phyloP scores from a whole-genome alignment of 2,888 invertebrate genomes.

The Norana najaformis region DNA sequence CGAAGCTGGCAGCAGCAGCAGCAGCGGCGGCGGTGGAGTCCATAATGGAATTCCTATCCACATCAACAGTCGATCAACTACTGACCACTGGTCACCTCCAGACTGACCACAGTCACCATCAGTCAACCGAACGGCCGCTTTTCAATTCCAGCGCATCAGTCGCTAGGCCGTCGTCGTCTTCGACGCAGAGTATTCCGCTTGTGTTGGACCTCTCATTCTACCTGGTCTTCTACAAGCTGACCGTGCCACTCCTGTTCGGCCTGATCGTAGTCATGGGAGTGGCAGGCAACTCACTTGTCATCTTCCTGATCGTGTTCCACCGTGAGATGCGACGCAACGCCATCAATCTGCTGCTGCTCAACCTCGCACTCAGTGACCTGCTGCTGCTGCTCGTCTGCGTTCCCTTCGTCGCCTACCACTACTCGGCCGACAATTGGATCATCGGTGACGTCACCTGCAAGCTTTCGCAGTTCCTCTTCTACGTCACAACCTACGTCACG shows the following conservation, averaged over 20 bases:
- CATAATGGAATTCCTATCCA: not conserved
- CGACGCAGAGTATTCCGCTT: not conserved
- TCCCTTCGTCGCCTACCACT: conserved; percentile 7
- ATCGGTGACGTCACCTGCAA: conserved; percentile 13
- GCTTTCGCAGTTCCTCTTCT: conserved; percentile 2
- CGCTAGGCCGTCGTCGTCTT: not conserved
- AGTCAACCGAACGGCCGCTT: not conserved
- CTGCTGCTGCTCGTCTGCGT: not conserved
- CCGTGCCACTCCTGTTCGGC: not conserved
- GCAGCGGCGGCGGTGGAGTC: not conserved
- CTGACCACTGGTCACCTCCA: not conserved
- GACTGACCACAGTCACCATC: not conserved
- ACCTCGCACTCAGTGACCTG: not conserved
- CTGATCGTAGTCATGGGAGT: not conserved
- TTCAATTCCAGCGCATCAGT: not conserved
- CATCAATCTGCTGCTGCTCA: not conserved
- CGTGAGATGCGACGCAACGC: not conserved
- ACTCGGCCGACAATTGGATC: conserved; percentile 1
- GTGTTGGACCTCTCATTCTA: conserved; percentile 5
- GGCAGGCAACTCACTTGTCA: not conserved
- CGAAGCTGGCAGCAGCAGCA: not conserved
- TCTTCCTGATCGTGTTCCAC: not conserved
- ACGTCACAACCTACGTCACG: not conserved
- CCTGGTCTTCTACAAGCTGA: not conserved
- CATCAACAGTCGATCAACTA: not conserved